Evolutionary conservation across 2,888 invertebrate genomes (phyloP), one percentile per base, ranked within the genome.

Genomic region (Adelphocoris suturalis): DNA sequence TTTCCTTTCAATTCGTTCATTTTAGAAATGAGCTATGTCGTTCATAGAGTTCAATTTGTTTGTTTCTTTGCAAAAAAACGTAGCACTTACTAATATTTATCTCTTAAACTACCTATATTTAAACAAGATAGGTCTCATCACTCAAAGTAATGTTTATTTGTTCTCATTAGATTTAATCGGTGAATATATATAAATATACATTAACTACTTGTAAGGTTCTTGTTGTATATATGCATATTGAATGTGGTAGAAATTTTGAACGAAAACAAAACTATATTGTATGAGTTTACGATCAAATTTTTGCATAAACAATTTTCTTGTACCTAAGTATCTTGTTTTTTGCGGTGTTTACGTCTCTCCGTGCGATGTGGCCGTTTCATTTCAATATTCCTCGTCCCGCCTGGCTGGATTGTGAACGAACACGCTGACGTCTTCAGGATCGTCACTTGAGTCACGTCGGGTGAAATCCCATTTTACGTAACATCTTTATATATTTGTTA

Each of bases 401-500:
- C 82, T 52, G 52, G 52, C 82, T 14, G 14, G 48, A 12, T 52
- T 48, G 52, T 13, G 55, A 52, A 14, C 27, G 19, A 76, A 27
- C 78, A n/a, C 19, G 7, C 3, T 28, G 46, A 7, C 14, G 5
- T 52, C 23, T 23, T 47, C 16, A n/a, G 14, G 37, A 61, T 46
- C 47, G 28, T 85, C 57, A 52, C 37, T 85, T n/a, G 86, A 27
- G 47, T 23, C 68, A 37, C 57, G 47, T 85, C 86, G 37, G 86
- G 75, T 68, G 68, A 7, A 27, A 23, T 23, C 86, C 46, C 68
- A 27, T 19, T 75, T 86, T 55, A n/a, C 75, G 75, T 86, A 86
- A 23, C 86, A 19, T 75, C 89, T 91, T 89, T 89, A 90, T 91
- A 90, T 91, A 90, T 91, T 91, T 91, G 91, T 91, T 91, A 91